Conservation (phyloP, 2,797 vertebrate species). For the Molossus alvarezi region DNA sequence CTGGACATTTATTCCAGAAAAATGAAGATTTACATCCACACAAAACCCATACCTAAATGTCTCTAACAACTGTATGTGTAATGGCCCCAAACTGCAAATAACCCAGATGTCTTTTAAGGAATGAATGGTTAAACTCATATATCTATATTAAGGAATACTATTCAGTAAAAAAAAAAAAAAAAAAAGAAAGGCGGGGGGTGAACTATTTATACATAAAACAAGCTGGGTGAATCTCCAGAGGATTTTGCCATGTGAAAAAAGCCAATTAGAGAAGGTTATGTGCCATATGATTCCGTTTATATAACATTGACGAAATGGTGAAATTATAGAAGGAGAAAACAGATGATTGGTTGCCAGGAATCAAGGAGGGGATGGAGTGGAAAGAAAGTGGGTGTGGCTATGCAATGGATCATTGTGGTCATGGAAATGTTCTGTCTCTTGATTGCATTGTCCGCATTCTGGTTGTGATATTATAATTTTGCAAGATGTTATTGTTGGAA, state of each 20-base stretch:
- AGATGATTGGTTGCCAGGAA: background rate
- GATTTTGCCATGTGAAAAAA: background rate
- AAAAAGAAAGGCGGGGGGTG: background rate
- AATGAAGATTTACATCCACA: background rate
- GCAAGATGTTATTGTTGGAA: background rate
- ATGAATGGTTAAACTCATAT: background rate
- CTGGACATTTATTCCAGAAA: background rate
- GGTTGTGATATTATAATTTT: background rate
- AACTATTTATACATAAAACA: background rate
- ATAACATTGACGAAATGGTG: background rate
- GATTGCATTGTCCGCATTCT: background rate
- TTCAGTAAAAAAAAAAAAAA: background rate
- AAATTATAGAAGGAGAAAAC: background rate
- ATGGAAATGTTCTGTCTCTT: background rate
- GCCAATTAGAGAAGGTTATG: background rate
- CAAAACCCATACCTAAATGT: background rate
- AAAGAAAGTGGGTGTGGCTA: background rate
- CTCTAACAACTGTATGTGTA: background rate
- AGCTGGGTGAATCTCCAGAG: background rate
- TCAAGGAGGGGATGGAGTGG: background rate
- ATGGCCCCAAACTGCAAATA: background rate
- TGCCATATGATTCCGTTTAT: background rate
- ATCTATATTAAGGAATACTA: background rate
- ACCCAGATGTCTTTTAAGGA: background rate
- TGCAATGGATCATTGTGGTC: background rate